Evolutionary conservation across 2,888 invertebrate genomes (phyloP).

Genomic region (Dione vanillae): DNA sequence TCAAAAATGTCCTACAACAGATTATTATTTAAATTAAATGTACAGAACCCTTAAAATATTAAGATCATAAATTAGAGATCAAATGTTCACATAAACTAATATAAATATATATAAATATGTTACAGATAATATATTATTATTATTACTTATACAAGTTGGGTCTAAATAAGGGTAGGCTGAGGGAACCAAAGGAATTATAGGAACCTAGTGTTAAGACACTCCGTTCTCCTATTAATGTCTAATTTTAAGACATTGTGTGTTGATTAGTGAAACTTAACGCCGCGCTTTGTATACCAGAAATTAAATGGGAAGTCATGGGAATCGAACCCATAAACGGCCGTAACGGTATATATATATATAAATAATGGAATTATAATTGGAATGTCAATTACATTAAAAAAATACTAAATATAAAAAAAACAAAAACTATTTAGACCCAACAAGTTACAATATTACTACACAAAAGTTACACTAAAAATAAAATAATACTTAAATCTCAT

Average conservation of each 20-base stretch:
- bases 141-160: not conserved
- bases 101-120: not conserved
- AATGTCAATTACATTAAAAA: not conserved
- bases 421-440: not conserved
- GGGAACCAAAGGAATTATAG: too few relatives aligned
- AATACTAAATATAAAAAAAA: not conserved
- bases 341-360: too few relatives aligned
- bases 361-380: not conserved
- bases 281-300: too few relatives aligned
- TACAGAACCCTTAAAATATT: not conserved
- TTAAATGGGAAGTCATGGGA: too few relatives aligned
- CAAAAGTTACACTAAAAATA: not conserved
- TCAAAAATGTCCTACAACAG: not conserved
- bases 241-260: too few relatives aligned
- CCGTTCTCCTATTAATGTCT: too few relatives aligned
- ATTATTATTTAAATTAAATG: not conserved
- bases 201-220: too few relatives aligned
- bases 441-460: not conserved
- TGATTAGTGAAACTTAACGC: too few relatives aligned
- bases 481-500: not conserved
- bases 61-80: slow-evolving; percentile 8
- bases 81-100: not conserved
- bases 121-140: not conserved
- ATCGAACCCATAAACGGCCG: too few relatives aligned
- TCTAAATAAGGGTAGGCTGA: too few relatives aligned